phyloP scores from a whole-genome alignment of 2,113 vertebrate genomes.

The Drymodes brunneopygia region DNA sequence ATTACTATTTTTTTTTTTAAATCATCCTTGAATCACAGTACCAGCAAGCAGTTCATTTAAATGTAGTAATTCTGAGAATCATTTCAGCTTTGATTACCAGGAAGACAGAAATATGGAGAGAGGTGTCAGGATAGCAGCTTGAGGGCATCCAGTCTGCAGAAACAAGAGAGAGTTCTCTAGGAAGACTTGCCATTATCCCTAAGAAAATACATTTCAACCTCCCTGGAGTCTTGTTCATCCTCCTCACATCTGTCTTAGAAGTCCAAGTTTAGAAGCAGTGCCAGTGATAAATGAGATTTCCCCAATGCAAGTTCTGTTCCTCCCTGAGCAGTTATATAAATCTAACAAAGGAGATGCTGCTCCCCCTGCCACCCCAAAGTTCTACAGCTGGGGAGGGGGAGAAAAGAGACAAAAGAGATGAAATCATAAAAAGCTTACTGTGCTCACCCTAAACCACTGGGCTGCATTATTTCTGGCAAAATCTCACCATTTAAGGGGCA shows the following conservation, averaged over 20 bases:
- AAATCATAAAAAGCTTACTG: background rate
- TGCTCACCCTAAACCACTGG: background rate
- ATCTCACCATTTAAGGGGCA: background rate
- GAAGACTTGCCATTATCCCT: slow-evolving; percentile 16
- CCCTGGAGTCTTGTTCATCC: slow-evolving; percentile 36
- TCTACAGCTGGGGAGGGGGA: background rate
- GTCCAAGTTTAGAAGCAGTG: slow-evolving; percentile 6
- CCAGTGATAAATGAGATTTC: background rate
- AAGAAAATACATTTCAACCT: slow-evolving; percentile 27
- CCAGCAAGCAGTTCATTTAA: slow-evolving; percentile 5
- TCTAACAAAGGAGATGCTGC: background rate
- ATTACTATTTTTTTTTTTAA: background rate
- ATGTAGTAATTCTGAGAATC: background rate
- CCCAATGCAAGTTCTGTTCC: background rate
- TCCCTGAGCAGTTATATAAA: background rate
- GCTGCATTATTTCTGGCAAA: background rate
- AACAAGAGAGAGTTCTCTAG: background rate
- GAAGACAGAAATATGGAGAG: background rate
- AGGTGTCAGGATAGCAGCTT: background rate
- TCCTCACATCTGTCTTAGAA: slow-evolving; percentile 7
- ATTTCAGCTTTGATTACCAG: slow-evolving; percentile 33
- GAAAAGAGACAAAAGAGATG: background rate
- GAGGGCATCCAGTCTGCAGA: background rate
- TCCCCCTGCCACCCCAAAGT: background rate
- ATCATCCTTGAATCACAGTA: background rate